Percentiles rank a stretch among this genome's conserved stretches.
These are phyloP conservation scores for Trichechus manatus DNA, from an alignment of 2,113 vertebrate genomes.

Conservation along the genomic window DNA sequence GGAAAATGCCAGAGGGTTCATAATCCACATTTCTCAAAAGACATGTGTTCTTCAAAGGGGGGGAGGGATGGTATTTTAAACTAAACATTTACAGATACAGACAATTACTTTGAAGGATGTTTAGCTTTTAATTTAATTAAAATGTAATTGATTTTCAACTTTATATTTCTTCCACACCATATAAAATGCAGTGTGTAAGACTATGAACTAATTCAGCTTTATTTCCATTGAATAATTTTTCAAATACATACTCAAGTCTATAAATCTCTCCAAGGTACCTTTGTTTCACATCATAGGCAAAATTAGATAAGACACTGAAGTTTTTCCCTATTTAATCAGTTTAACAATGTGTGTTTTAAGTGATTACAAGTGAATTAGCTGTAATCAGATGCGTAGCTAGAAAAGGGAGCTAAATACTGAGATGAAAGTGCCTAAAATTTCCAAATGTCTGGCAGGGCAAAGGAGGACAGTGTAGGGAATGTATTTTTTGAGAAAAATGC, in stretches of 20 bases:
- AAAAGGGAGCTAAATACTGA: not conserved
- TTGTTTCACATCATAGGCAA: not conserved
- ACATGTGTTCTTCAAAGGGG: not conserved
- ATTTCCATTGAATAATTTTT: not conserved
- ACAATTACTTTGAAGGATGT: not conserved
- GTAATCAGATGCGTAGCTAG: not conserved
- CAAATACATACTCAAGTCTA: not conserved
- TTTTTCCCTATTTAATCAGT: not conserved
- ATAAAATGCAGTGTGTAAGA: not conserved
- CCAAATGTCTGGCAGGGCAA: not conserved
- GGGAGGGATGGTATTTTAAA: not conserved
- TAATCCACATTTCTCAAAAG: not conserved
- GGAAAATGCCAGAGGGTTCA: not conserved
- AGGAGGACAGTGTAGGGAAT: not conserved
- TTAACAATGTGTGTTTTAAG: not conserved
- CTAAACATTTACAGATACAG: not conserved
- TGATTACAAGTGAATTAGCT: not conserved
- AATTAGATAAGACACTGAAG: not conserved
- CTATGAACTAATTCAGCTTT: not conserved
- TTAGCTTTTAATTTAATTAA: not conserved
- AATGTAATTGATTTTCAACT: constrained; percentile 34
- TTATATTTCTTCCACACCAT: not conserved
- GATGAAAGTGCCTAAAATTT: not conserved
- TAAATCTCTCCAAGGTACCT: not conserved
- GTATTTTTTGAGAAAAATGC: not conserved